Base-by-base conservation (phyloP, 2,797 vertebrate genomes). In the Smutsia gigantea region DNA sequence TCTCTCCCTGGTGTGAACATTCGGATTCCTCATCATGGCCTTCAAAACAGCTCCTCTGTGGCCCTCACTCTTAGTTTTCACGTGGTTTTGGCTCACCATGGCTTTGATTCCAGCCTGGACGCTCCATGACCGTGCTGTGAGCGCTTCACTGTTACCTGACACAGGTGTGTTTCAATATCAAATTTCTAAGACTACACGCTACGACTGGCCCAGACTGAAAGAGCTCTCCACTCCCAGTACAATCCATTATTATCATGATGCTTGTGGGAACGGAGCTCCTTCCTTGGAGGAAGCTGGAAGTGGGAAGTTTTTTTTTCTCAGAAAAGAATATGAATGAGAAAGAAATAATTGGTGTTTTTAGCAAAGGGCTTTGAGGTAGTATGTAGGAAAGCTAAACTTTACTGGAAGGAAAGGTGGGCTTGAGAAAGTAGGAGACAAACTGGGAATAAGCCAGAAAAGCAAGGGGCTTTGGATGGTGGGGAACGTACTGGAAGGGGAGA, bases 341-440 rank as follows among this genome's bases (percentile, higher is more conserved):
- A 68, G 6, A 79, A 75, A 49, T 46, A 34, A 77, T 39, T 93
- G 34, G 1, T 89, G 29, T 14, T 89, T 93, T 91, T 57, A 95
- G 39, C 85, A 81, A 4, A 63, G 49, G 51, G 7, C 9, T 82
- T 77, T 87, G 39, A 87, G 84, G 12, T n/a, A 95, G 21, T 84
- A 51, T 34, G 37, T 86, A 59, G 51, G 71, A 93, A 96, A 94
- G 29, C 4, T 68, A 83, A 71, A 86, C 7, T 66, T 96, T 31
- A 81, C 27, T 46, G 55, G 29, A 90, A 59, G 55, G 84, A 85
- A 34, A 83, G 31, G 37, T 29, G 23, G n/a, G 10, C n/a, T 63
- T 84, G 64, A 74, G 27, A 93, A 93, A 66, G 11, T 71, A 87
- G 29, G 25, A 75, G n/a, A 84, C 7, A 71, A 64, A 23, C 7